These are phyloP conservation scores for Carpatolechia fugitivella DNA, from an alignment of 2,888 invertebrate species.

Conservation along the genomic window DNA sequence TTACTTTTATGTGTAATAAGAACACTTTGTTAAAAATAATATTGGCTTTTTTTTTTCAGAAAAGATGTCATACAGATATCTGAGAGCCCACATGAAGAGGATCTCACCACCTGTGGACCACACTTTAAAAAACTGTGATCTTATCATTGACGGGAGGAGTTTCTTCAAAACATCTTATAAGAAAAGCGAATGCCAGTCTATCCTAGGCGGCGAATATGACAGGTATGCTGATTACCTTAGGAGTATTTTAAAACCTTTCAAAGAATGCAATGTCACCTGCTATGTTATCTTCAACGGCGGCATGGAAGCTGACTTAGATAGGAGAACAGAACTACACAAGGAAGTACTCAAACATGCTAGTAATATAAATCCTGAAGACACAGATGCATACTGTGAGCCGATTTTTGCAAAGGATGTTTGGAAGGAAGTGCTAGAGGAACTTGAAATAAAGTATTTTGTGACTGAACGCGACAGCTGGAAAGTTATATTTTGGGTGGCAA, in stretches of 20 bases:
- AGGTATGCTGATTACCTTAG: constrained; percentile 22
- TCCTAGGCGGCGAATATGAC: constrained; percentile 32
- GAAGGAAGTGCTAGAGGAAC: constrained; percentile 32
- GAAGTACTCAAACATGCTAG: constrained; percentile 22
- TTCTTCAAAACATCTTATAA: constrained; percentile 29
- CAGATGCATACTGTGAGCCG: constrained; percentile 25
- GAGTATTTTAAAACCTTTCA: constrained; percentile 16
- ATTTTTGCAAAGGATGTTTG: constrained; percentile 27
- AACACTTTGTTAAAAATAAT: no score
- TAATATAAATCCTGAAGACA: constrained; percentile 18
- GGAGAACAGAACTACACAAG: constrained; percentile 24
- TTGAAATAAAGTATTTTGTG: constrained; percentile 33
- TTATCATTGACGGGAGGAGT: constrained; percentile 27
- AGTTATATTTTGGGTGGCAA: constrained; percentile 31
- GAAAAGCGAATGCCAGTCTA: constrained; percentile 30
- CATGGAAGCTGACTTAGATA: constrained; percentile 22
- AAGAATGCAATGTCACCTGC: constrained; percentile 21
- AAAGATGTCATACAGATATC: constrained; percentile 23
- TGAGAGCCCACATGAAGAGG: constrained; percentile 19
- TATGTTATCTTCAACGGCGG: constrained; percentile 27
- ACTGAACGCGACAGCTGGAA: constrained; percentile 31
- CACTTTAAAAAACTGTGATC: constrained; percentile 15
- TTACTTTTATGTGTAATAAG: no score
- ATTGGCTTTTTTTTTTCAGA: no score
- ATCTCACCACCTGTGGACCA: constrained; percentile 7